Conservation (phyloP, 2,888 invertebrate genomes). For the Tetranychus truncatus region DNA sequence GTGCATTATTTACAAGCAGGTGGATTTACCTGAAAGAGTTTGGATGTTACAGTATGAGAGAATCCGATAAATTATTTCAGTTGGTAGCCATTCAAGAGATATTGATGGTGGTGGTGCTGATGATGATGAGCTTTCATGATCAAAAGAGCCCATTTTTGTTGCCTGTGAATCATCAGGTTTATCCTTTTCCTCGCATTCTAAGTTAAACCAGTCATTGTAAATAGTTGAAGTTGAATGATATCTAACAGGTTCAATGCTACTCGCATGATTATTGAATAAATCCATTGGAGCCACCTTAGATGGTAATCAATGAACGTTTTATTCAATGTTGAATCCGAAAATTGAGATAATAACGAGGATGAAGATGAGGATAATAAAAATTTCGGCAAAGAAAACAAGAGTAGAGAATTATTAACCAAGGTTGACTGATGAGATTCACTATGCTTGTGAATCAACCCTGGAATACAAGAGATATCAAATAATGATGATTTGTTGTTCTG, state of each 20-base stretch:
- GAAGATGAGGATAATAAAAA: background rate
- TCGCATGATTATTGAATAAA: background rate
- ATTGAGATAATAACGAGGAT: background rate
- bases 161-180: background rate
- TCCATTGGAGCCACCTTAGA: background rate
- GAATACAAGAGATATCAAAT: constrained; percentile 1
- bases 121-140: background rate
- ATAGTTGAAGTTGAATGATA: background rate
- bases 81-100: background rate
- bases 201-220: background rate
- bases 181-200: background rate
- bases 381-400: background rate
- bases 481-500: background rate
- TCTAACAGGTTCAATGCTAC: background rate
- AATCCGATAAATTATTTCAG: background rate
- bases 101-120: background rate
- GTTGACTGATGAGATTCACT: background rate
- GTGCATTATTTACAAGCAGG: background rate
- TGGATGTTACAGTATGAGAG: background rate
- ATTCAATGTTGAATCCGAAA: background rate
- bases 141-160: background rate
- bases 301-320: background rate
- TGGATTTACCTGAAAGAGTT: background rate
- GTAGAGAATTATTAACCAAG: background rate
- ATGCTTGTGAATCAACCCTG: background rate